Evolutionary conservation across 2,888 invertebrate species (phyloP).

Genomic region (Aquatica leii): DNA sequence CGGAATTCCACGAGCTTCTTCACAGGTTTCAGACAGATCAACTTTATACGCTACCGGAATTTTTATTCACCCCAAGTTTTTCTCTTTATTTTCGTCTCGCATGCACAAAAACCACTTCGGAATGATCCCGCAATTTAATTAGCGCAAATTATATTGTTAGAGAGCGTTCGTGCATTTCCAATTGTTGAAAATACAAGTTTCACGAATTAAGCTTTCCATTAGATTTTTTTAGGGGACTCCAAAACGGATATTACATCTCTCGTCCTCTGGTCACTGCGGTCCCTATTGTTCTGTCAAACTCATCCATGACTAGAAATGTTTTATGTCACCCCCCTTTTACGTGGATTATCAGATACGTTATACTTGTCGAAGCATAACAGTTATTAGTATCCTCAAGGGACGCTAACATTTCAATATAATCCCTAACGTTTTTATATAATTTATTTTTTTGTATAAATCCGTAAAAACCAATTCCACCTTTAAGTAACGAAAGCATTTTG

Average conservation of each 20-base stretch:
- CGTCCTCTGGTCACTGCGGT: conserved; percentile 39
- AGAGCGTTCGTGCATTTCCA: too few species aligned
- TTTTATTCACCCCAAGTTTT: not conserved
- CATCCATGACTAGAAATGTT: conserved; percentile 39
- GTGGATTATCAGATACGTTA: conserved; percentile 38
- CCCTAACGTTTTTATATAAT: conserved; percentile 2
- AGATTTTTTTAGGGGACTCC: conserved; percentile 32
- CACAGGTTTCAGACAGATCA: conserved; percentile 37
- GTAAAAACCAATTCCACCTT: not conserved
- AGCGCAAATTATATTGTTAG: too few species aligned
- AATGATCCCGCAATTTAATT: too few species aligned
- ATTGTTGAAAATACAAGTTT: too few species aligned
- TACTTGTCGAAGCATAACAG: conserved; percentile 37
- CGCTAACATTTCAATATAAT: conserved; percentile 9
- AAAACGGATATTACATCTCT: conserved; percentile 31
- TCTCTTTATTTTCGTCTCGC: conserved; percentile 17
- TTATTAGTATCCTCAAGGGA: conserved; percentile 36
- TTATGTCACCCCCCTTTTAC: conserved; percentile 27
- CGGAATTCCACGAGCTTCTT: conserved; percentile 38
- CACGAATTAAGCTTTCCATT: conserved; percentile 35
- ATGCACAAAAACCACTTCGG: too few species aligned
- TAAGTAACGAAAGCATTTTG: not conserved
- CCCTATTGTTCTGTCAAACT: conserved; percentile 43
- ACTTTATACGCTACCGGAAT: conserved; percentile 14
- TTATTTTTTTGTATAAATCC: conserved; percentile 6